Conservation (phyloP, 2,888 invertebrate genomes). For the Andrena marginata region DNA sequence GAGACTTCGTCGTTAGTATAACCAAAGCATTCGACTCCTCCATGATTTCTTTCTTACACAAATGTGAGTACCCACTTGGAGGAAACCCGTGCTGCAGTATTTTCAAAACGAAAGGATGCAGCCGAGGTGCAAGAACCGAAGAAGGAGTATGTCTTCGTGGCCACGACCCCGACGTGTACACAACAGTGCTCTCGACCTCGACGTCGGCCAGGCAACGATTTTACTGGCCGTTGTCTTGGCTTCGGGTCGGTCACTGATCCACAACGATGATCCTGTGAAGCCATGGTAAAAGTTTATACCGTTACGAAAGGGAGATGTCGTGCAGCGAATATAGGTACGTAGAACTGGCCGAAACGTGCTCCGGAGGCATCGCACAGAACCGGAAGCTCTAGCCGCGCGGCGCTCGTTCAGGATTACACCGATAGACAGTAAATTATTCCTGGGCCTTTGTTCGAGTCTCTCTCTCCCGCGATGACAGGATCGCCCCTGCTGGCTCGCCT, state of each 20-base stretch:
- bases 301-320: conserved; percentile 68
- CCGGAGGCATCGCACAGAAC: conserved; percentile 41
- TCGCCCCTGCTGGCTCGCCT: neutral
- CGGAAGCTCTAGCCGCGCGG: conserved; percentile 58
- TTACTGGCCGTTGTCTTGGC: conserved; percentile 68
- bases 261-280: conserved; percentile 67
- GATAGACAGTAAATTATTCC: conserved; percentile 35
- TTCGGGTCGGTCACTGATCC: conserved; percentile 77
- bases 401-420: conserved; percentile 28
- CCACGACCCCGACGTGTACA: conserved; percentile 25
- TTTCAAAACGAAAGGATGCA: neutral
- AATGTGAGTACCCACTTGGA: neutral
- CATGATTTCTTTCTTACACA: neutral
- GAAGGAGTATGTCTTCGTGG: conserved; percentile 24
- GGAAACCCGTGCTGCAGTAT: neutral
- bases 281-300: conserved; percentile 72
- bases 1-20: neutral
- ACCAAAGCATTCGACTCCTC: neutral
- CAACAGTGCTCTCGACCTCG: conserved; percentile 27
- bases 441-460: conserved; percentile 19
- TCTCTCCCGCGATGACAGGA: neutral
- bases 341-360: conserved; percentile 62
- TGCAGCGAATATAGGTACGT: conserved; percentile 52
- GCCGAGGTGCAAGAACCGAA: conserved; percentile 6
- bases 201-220: conserved; percentile 52